A percentile compares a stretch with the other conserved stretches of the same genome.
These are phyloP conservation scores for Thecocarcelia acutangulata DNA, from an alignment of 2,888 invertebrate genomes.

Conservation along the genomic window DNA sequence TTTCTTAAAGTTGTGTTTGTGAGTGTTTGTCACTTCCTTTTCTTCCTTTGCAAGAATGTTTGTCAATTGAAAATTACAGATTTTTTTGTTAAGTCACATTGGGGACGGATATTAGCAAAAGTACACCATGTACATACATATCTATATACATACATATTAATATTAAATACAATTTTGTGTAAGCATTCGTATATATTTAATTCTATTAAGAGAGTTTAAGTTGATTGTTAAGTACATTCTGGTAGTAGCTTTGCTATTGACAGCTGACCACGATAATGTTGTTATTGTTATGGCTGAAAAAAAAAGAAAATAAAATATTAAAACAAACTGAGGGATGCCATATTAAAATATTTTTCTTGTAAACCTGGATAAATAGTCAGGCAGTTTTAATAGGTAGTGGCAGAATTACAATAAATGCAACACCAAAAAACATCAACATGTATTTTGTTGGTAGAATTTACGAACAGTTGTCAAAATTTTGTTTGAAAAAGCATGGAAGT, in stretches of 20 bases:
- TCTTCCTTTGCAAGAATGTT: conserved; percentile 28
- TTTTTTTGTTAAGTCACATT: conserved; percentile 52
- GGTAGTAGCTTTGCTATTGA: conserved; percentile 49
- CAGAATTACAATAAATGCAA: too few species aligned
- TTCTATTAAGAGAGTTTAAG: conserved; percentile 9
- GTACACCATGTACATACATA: too few species aligned
- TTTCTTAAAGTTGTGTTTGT: conserved; percentile 4
- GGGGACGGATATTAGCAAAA: conserved; percentile 55
- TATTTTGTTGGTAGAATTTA: too few species aligned
- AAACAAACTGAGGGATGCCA: background rate
- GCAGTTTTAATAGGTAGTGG: too few species aligned
- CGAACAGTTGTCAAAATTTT: too few species aligned
- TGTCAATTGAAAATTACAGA: conserved; percentile 1
- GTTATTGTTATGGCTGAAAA: conserved; percentile 18
- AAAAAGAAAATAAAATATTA: background rate
- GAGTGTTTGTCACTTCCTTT: conserved; percentile 6
- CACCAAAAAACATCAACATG: too few species aligned
- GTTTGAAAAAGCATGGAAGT: too few species aligned
- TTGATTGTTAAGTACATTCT: background rate
- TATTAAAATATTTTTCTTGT: background rate
- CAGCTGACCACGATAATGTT: conserved; percentile 52
- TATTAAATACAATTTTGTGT: conserved; percentile 26
- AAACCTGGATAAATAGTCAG: too few species aligned
- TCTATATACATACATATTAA: too few species aligned
- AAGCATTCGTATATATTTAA: background rate